Percentiles rank a stretch among this genome's conserved stretches.
Evolutionary conservation across 2,888 invertebrate species (phyloP).

Genomic region (Ectemnius cavifrons): DNA sequence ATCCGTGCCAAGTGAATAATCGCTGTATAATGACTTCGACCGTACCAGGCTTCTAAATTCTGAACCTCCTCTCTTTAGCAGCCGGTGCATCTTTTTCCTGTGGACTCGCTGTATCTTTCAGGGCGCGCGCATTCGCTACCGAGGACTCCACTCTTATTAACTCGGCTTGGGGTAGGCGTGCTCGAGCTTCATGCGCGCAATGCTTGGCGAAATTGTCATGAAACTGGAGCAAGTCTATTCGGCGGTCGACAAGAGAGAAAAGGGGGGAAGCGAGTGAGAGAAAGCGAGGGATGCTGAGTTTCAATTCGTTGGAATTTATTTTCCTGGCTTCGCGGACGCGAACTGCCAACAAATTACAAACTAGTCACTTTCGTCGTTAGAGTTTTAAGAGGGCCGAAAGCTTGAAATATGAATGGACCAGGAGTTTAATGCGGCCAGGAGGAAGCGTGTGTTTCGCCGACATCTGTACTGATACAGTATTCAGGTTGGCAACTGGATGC

Average conservation of each 20-base stretch:
- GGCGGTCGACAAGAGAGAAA: too few species aligned
- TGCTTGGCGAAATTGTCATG: too few species aligned
- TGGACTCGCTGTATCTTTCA: background rate
- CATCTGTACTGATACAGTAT: slow-evolving; percentile 40
- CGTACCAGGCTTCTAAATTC: slow-evolving; percentile 14
- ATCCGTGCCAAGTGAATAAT: slow-evolving; percentile 27
- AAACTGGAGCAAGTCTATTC: too few species aligned
- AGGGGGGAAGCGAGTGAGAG: too few species aligned
- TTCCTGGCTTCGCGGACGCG: background rate
- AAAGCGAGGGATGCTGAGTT: too few species aligned
- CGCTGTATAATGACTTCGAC: slow-evolving; percentile 20
- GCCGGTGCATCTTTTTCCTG: background rate
- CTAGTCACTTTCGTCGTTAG: slow-evolving; percentile 20
- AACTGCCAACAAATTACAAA: slow-evolving; percentile 10
- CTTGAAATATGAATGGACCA: slow-evolving; percentile 11
- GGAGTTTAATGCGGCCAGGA: slow-evolving; percentile 23
- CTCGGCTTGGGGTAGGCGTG: background rate
- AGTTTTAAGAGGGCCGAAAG: slow-evolving; percentile 17
- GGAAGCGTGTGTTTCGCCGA: slow-evolving; percentile 25
- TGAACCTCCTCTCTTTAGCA: background rate
- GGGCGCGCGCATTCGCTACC: slow-evolving; percentile 4
- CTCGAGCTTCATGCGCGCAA: too few species aligned
- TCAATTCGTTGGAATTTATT: slow-evolving; percentile 3
- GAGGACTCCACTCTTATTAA: slow-evolving; percentile 1
- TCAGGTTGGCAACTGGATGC: slow-evolving; percentile 32